Base-by-base conservation (phyloP, 1,140 invertebrate genomes). In the Ylistrum balloti region DNA sequence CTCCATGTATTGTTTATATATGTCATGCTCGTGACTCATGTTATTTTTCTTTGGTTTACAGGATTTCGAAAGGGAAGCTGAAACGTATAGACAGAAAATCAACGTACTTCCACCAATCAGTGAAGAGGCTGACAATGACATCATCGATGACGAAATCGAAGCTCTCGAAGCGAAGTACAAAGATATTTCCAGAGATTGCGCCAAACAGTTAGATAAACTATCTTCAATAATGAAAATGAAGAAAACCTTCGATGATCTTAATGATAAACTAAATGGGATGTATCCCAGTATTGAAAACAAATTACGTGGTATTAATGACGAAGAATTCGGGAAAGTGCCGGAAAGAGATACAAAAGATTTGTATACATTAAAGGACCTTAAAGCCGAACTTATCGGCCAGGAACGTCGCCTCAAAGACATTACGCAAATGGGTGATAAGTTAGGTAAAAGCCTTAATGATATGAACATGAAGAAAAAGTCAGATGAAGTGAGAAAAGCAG, bases 281-380 rank as follows among this genome's bases (percentile, higher is more conserved):
- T 98, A 98, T 35, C 97, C 97, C 0, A 99, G 98, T 98, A 97
- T 99, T 95, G 97, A 98, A 85, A 97, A 97, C 91, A 97, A 98
- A 0, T 97, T 98, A 88, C 97, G 20, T 35, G 35, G 91, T 13
- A 92, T 96, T 33, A 86, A 93, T n/a, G 92, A 92, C 88, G 92
- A 93, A 88, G 88, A 91, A 33, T 91, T 94, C 87, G 94, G 94
- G 22, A 92, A 93, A 89, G 93, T 93, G 48, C 92, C 94, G 0
- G 93, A 93, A n/a, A 91, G 92, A 85, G 94, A 93, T 88, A 32
- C 92, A 15, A 89, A 93, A 48, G 94, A 95, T 85, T 88, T 94
- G 22, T 91, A 93, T 15, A 89, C 86, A 22, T 90, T 95, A 17
- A 94, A 95, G 89, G 92, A 92, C 34, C 89, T 94, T 22, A 95